Base-by-base conservation (phyloP, 92 coral and sea anemone species). In the Anthopleura xanthogrammica region DNA sequence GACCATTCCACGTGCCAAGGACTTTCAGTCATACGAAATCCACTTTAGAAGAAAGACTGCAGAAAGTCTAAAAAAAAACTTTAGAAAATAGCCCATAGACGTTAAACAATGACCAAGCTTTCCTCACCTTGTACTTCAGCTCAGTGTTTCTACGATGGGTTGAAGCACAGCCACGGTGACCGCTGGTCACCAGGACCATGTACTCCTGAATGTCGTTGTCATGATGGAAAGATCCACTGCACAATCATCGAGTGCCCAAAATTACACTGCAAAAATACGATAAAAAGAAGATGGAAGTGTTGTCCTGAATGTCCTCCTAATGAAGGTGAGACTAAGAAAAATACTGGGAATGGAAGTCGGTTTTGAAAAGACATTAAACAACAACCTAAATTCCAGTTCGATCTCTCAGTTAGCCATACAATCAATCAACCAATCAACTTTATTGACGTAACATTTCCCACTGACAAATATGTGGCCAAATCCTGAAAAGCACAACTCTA, bases 131-230 rank as follows among this genome's bases (percentile, higher is more conserved):
- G 41, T 48, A 41, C 46, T 71, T 54, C 41, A 79, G 75, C 57
- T 92, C 95, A 92, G 62, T 97, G 99, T 78, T 97, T 84, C 52
- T 97, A 97, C 85, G 99, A 97, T 75, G 99, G 99, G 24, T 87
- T 97, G 40, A 80, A 82, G 65, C 99, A 97, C 79, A 92, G 85
- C 72, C 98, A 97, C 79, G 96, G 95, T 12, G 98, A 95, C 56
- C 90, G 94, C 52, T 97, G 99, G 99, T 97, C 99, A 39, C 99
- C 99, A 87, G 99, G 99, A 46, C 98, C 99, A 77, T 97, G 99
- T 78, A 94, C 99, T 22, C 99, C 99, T 19, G 91, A 92, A 81
- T 97, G 99, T 89, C 90, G 88, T 40, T 97, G 99, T 57, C 90
- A 97, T 80, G 86, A 94, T 85, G 99, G 99, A 40, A 94, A 97